A percentile compares a stretch with the other conserved stretches of the same genome.
These are phyloP conservation scores for Cephonodes hylas DNA, from an alignment of 2,888 invertebrate species.

Conservation along the genomic window DNA sequence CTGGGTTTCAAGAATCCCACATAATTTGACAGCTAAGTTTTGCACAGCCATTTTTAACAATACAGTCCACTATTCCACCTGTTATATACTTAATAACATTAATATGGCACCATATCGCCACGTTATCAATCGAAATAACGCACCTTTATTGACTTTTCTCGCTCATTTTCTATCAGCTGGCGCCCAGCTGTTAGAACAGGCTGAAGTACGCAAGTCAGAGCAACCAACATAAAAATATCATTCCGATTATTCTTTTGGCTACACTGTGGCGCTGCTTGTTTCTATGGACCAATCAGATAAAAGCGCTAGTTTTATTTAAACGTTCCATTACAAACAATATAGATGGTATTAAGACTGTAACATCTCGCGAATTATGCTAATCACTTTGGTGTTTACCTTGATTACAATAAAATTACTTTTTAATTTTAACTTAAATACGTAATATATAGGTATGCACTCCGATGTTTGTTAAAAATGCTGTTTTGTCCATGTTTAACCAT, in stretches of 20 bases:
- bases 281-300: slow-evolving; percentile 52
- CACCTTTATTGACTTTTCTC: slow-evolving; percentile 69
- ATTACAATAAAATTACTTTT: neutral
- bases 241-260: slow-evolving; percentile 31
- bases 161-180: slow-evolving; percentile 76
- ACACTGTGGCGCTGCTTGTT: slow-evolving; percentile 34
- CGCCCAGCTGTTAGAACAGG: slow-evolving; percentile 67
- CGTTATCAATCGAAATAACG: slow-evolving; percentile 49
- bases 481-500: too few relatives aligned
- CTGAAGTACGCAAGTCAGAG: slow-evolving; percentile 52
- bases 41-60: slow-evolving; percentile 60
- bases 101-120: slow-evolving; percentile 38
- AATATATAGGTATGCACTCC: too few relatives aligned
- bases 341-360: neutral
- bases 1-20: slow-evolving; percentile 75
- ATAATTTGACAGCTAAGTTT: slow-evolving; percentile 82
- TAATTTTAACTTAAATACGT: neutral
- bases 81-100: slow-evolving; percentile 36
- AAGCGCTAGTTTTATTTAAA: slow-evolving; percentile 33
- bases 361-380: neutral
- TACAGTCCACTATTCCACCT: slow-evolving; percentile 37
- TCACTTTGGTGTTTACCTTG: neutral
- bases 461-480: too few relatives aligned
- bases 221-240: slow-evolving; percentile 47
- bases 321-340: slow-evolving; percentile 36